Conservation (phyloP, 2,797 vertebrate genomes). For the Sebastes steindachneri region DNA sequence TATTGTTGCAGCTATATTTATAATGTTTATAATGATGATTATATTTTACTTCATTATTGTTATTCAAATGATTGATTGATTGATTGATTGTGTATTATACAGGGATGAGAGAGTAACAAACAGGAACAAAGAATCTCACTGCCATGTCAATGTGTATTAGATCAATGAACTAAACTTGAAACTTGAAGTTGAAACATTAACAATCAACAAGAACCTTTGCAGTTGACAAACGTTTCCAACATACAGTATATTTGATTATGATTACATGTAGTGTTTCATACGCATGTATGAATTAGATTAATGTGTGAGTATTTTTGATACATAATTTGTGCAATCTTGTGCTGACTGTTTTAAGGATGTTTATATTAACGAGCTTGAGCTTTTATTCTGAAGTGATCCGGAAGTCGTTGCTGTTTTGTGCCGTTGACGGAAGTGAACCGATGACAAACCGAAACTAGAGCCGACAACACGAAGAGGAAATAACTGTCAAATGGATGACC, state of each 20-base stretch:
- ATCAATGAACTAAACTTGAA: too few species aligned
- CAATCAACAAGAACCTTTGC: not conserved
- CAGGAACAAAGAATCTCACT: too few species aligned
- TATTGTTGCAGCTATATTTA: too few species aligned
- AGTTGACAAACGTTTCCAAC: not conserved
- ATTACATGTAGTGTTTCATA: not conserved
- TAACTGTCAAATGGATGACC: accelerated
- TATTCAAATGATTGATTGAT: too few species aligned
- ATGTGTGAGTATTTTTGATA: not conserved
- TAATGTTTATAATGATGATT: too few species aligned
- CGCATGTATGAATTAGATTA: not conserved
- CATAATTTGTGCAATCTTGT: not conserved
- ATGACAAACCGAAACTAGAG: constrained; percentile 3
- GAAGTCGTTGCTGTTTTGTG: not conserved
- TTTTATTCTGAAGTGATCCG: constrained; percentile 30
- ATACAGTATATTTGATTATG: not conserved
- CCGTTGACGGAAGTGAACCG: accelerated
- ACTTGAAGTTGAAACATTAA: not conserved
- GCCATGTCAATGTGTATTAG: accelerated
- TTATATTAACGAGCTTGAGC: not conserved
- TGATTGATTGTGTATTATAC: too few species aligned
- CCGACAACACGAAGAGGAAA: not conserved
- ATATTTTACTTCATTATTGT: too few species aligned
- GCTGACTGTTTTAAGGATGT: not conserved
- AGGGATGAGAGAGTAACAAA: too few species aligned